These are phyloP conservation scores for Diglossa cyanea DNA, from an alignment of 2,797 vertebrate species.

Conservation along the genomic window DNA sequence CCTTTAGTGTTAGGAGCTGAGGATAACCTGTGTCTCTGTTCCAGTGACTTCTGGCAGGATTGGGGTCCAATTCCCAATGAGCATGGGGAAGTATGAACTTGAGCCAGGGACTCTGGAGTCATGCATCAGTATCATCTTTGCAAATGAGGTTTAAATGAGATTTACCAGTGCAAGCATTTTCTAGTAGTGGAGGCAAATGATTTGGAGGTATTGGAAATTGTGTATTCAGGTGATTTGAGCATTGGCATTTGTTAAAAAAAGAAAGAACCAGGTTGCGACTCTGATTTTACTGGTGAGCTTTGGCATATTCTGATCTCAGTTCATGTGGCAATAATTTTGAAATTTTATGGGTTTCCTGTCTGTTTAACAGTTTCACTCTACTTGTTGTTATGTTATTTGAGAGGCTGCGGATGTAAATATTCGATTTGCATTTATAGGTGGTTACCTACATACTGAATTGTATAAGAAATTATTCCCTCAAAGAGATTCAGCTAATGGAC, in stretches of 20 bases:
- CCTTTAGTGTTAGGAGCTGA: not conserved
- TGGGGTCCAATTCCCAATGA: not conserved
- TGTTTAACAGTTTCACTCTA: not conserved
- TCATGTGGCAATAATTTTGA: not conserved
- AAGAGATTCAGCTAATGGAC: not conserved
- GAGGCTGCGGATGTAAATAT: not conserved
- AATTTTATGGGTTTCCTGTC: not conserved
- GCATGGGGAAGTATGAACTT: not conserved
- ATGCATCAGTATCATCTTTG: not conserved
- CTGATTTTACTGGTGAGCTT: not conserved
- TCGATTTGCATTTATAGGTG: not conserved
- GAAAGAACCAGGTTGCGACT: not conserved
- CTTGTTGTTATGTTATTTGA: not conserved
- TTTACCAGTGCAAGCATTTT: not conserved
- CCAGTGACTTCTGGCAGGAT: not conserved
- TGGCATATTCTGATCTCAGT: not conserved
- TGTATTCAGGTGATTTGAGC: not conserved
- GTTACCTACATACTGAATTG: not conserved
- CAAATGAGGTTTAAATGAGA: not conserved
- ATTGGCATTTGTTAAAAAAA: not conserved
- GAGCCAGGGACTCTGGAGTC: not conserved
- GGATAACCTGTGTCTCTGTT: not conserved
- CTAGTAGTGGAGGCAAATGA: not conserved
- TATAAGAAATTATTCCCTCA: not conserved
- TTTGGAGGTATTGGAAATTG: not conserved